Percentiles rank a stretch among this genome's conserved stretches.
Evolutionary conservation across 2,888 invertebrate species (phyloP).

Genomic region (Spatulosminthurus flaviceps): DNA sequence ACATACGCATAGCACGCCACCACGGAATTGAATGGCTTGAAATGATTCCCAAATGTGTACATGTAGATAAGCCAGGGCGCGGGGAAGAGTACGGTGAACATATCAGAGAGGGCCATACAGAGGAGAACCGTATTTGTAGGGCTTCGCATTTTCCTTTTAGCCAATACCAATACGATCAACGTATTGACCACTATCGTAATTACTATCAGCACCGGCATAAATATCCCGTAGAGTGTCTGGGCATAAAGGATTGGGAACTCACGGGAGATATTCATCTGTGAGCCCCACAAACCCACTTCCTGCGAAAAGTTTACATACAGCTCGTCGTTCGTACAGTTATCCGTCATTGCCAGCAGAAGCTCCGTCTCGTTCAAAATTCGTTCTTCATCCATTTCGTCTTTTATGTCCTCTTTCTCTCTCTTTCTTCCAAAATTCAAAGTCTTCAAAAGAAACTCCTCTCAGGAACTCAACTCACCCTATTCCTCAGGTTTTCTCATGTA

Average conservation of each 20-base stretch:
- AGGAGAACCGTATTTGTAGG: constrained; percentile 92
- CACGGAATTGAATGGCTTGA: constrained; percentile 79
- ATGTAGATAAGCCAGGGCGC: constrained; percentile 92
- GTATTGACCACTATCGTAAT: constrained; percentile 91
- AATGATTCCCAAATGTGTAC: constrained; percentile 89
- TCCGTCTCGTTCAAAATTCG: constrained; percentile 15
- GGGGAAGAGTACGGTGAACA: constrained; percentile 90
- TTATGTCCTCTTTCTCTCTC: neutral
- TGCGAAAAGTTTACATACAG: constrained; percentile 12
- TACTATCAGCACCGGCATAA: constrained; percentile 84
- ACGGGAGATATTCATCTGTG: constrained; percentile 72
- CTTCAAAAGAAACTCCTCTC: too few species aligned
- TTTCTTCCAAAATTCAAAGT: too few species aligned
- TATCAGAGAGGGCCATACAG: constrained; percentile 96
- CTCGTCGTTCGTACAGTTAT: constrained; percentile 36
- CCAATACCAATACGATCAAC: constrained; percentile 87
- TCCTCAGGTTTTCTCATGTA: too few species aligned
- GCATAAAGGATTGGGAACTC: constrained; percentile 75
- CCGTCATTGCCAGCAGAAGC: constrained; percentile 23
- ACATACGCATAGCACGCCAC: constrained; percentile 81
- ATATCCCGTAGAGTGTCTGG: constrained; percentile 78
- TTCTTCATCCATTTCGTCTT: constrained; percentile 7
- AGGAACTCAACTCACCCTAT: too few species aligned
- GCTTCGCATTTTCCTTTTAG: constrained; percentile 88
- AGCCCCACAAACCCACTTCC: neutral